Base-by-base conservation (phyloP, 2,888 invertebrate genomes). In the Ophion ventricosus region DNA sequence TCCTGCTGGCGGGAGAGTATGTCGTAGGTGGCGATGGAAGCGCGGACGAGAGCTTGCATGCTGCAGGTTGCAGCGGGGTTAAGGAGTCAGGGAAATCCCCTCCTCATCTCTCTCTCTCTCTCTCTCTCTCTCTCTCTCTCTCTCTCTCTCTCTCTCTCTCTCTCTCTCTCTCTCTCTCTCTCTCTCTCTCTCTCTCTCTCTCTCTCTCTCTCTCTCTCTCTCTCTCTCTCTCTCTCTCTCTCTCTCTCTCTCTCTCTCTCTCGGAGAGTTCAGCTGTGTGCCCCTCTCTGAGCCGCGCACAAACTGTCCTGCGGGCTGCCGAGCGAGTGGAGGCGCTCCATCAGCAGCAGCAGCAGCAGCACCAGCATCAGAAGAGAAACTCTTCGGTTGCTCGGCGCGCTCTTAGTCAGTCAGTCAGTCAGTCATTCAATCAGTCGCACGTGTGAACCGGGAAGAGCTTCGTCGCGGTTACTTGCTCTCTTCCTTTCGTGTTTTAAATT, bases 401-500 rank as follows among this genome's bases (percentile, higher is more conserved):
- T 87, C 87, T 86, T 87, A 89, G 85, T 89, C 87, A 87, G 88
- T 85, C 88, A 89, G 88, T 87, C 87, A 88, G 90, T 88, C 89
- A 88, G 87, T 87, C 88, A 88, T 84, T 86, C 86, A 88, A 86
- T 86, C 85, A 88, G 86, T 85, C 86, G 87, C 86, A 85, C 87
- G 87, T 85, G 86, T 87, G 85, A 73, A 76, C 82, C 85, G 82
- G 82, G 79, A 78, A 82, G 85, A 85, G 85, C 73, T 59, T 85
- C 85, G 82, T 85, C 85, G 85, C 82, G 82, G 79, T 77, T 56
- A 63, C 75, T 79, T 63, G 69, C 70, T 76, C 83, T 80, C 72
- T 29, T 66, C 49, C 76, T 64, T 20, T 74, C 67, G 43, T 20
- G 25, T 14, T 40, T 57, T 56, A 35, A 26, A 23, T 49, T 56